Evolutionary conservation across 92 coral and sea anemone species (phyloP).

Genomic region (Heteractis magnifica): DNA sequence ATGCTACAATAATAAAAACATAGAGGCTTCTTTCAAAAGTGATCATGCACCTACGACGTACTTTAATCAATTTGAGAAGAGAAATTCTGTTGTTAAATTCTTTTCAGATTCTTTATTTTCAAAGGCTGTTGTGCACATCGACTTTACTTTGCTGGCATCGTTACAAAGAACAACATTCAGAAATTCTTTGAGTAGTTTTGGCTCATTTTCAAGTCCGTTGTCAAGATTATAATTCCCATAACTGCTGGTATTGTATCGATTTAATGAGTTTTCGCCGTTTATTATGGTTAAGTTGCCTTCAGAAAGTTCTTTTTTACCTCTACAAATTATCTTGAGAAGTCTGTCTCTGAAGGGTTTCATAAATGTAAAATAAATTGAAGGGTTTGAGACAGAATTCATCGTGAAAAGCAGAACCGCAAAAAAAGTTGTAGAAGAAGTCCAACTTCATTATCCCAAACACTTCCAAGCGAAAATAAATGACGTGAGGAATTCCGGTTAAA

Average conservation of each 20-base stretch:
- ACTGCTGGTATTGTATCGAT: background rate
- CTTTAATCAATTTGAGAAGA: too few species aligned
- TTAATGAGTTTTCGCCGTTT: background rate
- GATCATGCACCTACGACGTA: too few species aligned
- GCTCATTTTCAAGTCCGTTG: background rate
- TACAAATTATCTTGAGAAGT: background rate
- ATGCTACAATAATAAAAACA: too few species aligned
- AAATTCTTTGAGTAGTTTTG: background rate
- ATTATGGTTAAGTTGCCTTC: background rate
- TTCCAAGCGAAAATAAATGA: background rate
- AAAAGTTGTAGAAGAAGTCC: background rate
- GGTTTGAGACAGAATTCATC: constrained; percentile 12
- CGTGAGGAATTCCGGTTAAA: constrained; percentile 15
- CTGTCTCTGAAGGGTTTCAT: constrained; percentile 17
- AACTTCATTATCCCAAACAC: background rate
- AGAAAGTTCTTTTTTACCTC: background rate
- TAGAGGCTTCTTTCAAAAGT: too few species aligned
- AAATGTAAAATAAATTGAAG: constrained; percentile 8
- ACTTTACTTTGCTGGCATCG: too few species aligned
- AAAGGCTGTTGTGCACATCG: too few species aligned
- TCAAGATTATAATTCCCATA: background rate
- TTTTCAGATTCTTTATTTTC: too few species aligned
- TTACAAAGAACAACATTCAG: background rate
- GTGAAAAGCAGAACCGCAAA: constrained; percentile 17
- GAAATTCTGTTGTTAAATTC: background rate